Conservation (phyloP, 2,113 vertebrate species). For the Narcine bancroftii region DNA sequence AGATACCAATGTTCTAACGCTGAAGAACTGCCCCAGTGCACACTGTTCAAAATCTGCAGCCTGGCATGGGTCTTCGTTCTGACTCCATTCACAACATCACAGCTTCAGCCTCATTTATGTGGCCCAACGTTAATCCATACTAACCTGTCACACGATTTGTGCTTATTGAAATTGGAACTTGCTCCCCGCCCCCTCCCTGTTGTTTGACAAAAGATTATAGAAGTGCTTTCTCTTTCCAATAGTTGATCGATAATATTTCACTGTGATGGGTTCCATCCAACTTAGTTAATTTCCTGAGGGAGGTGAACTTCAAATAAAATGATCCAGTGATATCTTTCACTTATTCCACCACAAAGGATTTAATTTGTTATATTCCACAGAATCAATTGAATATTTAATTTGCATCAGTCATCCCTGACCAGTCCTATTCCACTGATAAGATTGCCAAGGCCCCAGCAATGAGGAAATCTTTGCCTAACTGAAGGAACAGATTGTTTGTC, state of each 20-base stretch:
- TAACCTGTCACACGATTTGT: background rate
- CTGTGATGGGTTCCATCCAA: no score
- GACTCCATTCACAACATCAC: background rate
- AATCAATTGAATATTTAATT: background rate
- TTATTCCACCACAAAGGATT: background rate
- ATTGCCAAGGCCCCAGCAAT: background rate
- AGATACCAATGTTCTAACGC: no score
- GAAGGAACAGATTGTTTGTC: background rate
- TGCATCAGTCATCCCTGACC: background rate
- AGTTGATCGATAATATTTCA: background rate
- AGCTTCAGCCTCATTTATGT: background rate
- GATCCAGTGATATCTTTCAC: background rate
- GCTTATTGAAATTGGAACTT: background rate
- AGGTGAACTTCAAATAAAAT: background rate
- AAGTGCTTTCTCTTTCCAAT: background rate
- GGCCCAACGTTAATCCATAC: background rate
- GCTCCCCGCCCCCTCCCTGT: background rate
- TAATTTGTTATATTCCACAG: background rate
- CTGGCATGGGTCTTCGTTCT: background rate
- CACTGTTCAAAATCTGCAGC: background rate
- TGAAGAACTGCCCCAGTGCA: background rate
- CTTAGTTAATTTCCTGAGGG: constrained; percentile 21
- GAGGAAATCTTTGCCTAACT: background rate
- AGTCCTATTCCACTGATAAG: background rate
- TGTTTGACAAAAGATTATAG: background rate